Evolutionary conservation across 2,888 invertebrate species (phyloP).

Genomic region (Lepidochitona cinerea): DNA sequence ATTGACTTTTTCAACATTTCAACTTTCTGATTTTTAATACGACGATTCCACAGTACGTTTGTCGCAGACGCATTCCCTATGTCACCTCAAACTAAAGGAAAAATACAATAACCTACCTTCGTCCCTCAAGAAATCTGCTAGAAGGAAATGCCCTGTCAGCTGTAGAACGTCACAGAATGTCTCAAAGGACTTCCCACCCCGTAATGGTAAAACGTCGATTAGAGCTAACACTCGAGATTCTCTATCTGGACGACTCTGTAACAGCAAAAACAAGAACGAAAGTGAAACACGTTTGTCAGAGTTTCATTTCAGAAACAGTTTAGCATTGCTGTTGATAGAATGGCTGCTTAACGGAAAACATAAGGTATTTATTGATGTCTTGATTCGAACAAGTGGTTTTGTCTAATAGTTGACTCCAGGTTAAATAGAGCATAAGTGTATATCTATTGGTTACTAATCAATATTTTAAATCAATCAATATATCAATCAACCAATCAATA

Average conservation of each 20-base stretch:
- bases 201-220: constrained; percentile 49
- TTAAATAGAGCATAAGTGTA: no score
- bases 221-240: constrained; percentile 41
- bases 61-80: neutral
- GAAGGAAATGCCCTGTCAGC: constrained; percentile 51
- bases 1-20: no score
- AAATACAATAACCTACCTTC: constrained; percentile 42
- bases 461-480: no score
- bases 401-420: no score
- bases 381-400: no score
- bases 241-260: constrained; percentile 12
- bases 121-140: constrained; percentile 61
- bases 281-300: no score
- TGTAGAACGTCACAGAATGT: constrained; percentile 58
- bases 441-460: no score
- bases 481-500: no score
- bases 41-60: neutral
- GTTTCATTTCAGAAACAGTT: no score
- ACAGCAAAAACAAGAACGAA: neutral
- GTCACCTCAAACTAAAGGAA: neutral
- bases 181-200: constrained; percentile 40
- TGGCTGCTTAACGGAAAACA: neutral
- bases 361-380: neutral
- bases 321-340: neutral
- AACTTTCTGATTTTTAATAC: neutral